Base-by-base conservation (phyloP, 2,888 invertebrate species). In the Dyspetes luteomarginatus region DNA sequence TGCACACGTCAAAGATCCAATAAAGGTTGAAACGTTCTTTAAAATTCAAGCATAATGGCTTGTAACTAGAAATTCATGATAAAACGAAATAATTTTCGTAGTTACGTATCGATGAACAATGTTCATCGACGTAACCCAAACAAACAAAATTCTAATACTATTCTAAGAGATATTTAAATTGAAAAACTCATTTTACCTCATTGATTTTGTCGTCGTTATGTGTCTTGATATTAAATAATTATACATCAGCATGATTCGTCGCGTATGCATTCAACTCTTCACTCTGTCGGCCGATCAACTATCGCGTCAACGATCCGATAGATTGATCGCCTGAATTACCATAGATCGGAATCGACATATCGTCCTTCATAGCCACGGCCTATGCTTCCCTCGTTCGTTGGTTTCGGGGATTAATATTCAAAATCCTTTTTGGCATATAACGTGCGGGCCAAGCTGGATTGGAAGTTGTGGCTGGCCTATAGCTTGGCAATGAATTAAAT, bases 341-440 rank as follows among this genome's bases (percentile, higher is more conserved):
- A 68, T 77, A 81, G 69, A 78, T 45, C 55, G 26, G 15, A 56
- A 45, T 72, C 50, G 64, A 60, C 45, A 72, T 56, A 24, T 45
- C 12, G 55, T 67, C 52, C 50, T 45, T 72, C 26, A 30, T 36
- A 55, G 19, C 45, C 52, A 12, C 48, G 58, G 26, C 55, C 45
- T 48, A 62, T 12, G 52, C 55, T 43, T n/a, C 43, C 28, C 36
- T 36, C 58, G 73, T 56, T 64, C 69, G 48, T 17, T 24, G 28
- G 48, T 77, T 56, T 41, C 64, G 3, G 43, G 62, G 28, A 81
- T 81, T 74, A 81, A 81, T 81, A 78, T 78, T 81, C 74, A 78
- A 78, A 78, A 78, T 74, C 77, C 65, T 81, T 81, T 78, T 78
- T 81, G 74, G n/a, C n/a, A n/a, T n/a, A n/a, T n/a, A n/a, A n/a